phyloP scores from a whole-genome alignment of 2,113 vertebrate species.

The Ceyx margarethae region DNA sequence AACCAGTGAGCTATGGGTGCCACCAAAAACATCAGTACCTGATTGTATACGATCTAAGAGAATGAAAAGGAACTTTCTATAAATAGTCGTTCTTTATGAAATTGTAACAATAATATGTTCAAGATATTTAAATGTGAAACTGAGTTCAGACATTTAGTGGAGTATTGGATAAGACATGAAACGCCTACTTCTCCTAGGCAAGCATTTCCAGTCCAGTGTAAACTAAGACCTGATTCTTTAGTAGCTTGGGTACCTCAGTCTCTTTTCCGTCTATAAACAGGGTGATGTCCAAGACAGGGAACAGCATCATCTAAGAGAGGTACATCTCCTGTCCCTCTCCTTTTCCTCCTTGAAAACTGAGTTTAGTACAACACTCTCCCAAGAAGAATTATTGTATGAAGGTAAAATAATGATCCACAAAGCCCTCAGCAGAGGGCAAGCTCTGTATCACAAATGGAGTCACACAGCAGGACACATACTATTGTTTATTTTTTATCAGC shows the following conservation, averaged over 20 bases:
- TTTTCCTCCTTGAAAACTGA: not conserved
- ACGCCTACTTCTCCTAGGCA: not conserved
- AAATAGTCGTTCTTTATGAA: not conserved
- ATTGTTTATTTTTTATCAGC: not conserved
- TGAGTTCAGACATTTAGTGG: not conserved
- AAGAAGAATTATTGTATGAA: not conserved
- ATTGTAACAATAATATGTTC: not conserved
- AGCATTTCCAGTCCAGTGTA: not conserved
- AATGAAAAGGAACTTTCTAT: not conserved
- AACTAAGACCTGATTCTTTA: not conserved
- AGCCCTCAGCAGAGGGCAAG: not conserved
- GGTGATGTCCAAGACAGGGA: accelerated
- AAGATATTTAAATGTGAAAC: not conserved
- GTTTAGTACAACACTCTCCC: not conserved
- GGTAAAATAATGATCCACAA: not conserved
- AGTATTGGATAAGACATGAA: not conserved
- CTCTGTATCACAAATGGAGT: not conserved
- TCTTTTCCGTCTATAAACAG: not conserved
- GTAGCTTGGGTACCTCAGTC: not conserved
- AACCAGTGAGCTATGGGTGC: not conserved
- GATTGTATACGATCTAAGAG: accelerated
- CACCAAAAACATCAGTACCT: not conserved
- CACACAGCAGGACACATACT: not conserved
- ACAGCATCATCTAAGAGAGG: not conserved
- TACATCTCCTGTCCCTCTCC: not conserved